These are phyloP conservation scores for Coracopsis vasa DNA, from an alignment of 2,113 vertebrate genomes.

Conservation along the genomic window DNA sequence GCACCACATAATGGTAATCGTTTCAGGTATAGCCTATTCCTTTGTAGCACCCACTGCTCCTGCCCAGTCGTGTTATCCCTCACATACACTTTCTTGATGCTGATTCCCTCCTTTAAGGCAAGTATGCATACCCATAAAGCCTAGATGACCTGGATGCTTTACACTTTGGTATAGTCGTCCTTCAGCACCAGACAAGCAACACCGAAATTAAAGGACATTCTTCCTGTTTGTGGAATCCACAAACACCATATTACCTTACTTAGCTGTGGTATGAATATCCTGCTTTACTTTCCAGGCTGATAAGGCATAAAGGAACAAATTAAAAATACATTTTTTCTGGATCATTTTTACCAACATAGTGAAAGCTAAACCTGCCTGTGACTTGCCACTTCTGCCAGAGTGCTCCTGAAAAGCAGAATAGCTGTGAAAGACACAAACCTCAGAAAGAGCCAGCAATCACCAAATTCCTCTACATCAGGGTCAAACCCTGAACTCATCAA, in stretches of 20 bases:
- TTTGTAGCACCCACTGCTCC: neutral
- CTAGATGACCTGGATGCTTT: neutral
- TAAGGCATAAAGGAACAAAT: neutral
- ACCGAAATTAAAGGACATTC: neutral
- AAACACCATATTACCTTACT: neutral
- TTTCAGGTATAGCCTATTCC: neutral
- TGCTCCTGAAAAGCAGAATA: neutral
- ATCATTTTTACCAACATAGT: neutral
- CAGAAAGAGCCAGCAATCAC: neutral
- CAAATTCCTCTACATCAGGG: neutral
- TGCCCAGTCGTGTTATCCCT: neutral
- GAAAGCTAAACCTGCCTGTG: neutral
- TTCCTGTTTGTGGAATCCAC: neutral
- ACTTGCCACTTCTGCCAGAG: neutral
- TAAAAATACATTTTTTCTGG: neutral
- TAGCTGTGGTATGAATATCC: neutral
- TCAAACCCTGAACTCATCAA: neutral
- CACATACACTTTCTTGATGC: neutral
- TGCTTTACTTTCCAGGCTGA: neutral
- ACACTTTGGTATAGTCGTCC: neutral
- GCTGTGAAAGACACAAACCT: neutral
- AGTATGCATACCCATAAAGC: neutral
- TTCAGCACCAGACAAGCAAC: neutral
- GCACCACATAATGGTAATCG: neutral
- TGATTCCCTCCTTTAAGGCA: neutral